Conservation (phyloP, 2,113 vertebrate species). For the Scatophagus argus region DNA sequence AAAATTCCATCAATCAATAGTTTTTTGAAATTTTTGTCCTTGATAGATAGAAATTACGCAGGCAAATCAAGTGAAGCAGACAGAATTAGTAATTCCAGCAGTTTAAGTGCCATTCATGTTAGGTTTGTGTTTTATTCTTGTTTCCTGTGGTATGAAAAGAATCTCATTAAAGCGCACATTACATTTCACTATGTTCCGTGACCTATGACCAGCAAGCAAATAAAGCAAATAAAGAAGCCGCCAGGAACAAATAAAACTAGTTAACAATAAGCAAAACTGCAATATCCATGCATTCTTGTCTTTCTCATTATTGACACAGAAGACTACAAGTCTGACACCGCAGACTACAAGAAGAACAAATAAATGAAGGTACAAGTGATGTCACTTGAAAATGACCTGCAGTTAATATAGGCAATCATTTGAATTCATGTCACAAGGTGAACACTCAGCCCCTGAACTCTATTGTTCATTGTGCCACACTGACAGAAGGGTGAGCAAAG, state of each 20-base stretch:
- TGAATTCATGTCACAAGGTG: constrained; percentile 8
- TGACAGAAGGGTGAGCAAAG: constrained; percentile 21
- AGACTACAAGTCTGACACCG: background rate
- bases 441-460: constrained; percentile 19
- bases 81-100: background rate
- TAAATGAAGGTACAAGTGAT: background rate
- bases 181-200: background rate
- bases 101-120: background rate
- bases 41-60: background rate
- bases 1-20: background rate
- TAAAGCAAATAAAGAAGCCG: too few species aligned
- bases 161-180: background rate
- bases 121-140: background rate
- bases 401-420: background rate
- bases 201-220: background rate
- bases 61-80: constrained; percentile 3
- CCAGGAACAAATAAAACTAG: background rate
- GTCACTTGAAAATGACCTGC: background rate
- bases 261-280: background rate
- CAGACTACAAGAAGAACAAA: background rate
- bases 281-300: background rate
- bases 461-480: constrained; percentile 25
- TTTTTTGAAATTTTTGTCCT: background rate
- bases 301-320: too few species aligned
- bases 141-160: background rate